Evolutionary conservation across 2,888 invertebrate species (phyloP).

Genomic region (Agrotis segetum): DNA sequence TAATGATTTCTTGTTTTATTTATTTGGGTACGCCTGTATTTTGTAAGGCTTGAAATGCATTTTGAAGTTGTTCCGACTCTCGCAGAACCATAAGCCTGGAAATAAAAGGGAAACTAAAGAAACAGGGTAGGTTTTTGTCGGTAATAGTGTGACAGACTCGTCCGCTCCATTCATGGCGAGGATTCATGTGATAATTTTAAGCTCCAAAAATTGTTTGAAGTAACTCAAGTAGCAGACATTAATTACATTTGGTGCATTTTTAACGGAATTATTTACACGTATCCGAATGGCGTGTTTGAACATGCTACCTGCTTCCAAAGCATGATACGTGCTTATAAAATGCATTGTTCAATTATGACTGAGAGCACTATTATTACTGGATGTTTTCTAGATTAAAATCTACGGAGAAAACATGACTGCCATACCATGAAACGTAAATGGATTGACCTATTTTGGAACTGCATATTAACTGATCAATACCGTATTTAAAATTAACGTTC

Average conservation of each 20-base stretch:
- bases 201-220: neutral
- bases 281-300: constrained; percentile 33
- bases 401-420: constrained; percentile 35
- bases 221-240: neutral
- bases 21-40: neutral
- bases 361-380: constrained; percentile 29
- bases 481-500: constrained; percentile 1
- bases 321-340: constrained; percentile 46
- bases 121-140: too few species aligned
- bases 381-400: constrained; percentile 49
- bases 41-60: neutral
- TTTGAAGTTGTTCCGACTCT: neutral
- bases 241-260: constrained; percentile 9
- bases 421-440: constrained; percentile 13
- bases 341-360: constrained; percentile 42
- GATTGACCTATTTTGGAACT: constrained; percentile 22
- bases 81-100: too few species aligned
- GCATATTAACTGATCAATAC: constrained; percentile 5
- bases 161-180: too few species aligned
- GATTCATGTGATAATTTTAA: too few species aligned
- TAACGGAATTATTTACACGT: constrained; percentile 13
- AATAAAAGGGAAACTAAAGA: too few species aligned
- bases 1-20: constrained; percentile 1
- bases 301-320: constrained; percentile 47
- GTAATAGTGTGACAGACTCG: too few species aligned